Conservation (phyloP, 2,888 invertebrate species). For the Nomada fabriciana region DNA sequence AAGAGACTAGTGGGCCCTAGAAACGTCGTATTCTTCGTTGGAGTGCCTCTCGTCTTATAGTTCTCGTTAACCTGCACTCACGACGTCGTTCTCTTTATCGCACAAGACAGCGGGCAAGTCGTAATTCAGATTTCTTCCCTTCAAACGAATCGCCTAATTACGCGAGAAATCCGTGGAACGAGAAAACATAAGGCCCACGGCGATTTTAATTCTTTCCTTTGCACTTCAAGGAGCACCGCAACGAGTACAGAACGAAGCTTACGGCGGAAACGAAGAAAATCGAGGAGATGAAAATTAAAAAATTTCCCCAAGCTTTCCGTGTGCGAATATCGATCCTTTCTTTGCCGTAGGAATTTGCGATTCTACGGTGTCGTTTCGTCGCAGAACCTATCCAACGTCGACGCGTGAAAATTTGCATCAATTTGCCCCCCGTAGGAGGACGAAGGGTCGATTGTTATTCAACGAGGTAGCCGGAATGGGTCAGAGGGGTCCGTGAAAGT, state of each 20-base stretch:
- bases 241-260: too few species aligned
- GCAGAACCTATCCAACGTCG: neutral
- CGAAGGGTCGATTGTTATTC: neutral
- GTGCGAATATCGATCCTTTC: neutral
- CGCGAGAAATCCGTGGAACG: neutral
- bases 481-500: slow-evolving; percentile 23
- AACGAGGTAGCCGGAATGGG: slow-evolving; percentile 3
- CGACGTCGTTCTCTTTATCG: neutral
- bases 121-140: neutral
- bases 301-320: too few species aligned
- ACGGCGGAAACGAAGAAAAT: too few species aligned
- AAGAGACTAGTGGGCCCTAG: slow-evolving; percentile 7
- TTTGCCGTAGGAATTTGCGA: neutral
- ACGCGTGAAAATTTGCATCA: slow-evolving; percentile 1
- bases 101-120: neutral
- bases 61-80: slow-evolving; percentile 29
- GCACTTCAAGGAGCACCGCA: too few species aligned
- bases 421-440: neutral
- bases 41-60: slow-evolving; percentile 18
- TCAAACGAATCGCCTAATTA: neutral
- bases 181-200: too few species aligned
- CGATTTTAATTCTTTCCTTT: too few species aligned
- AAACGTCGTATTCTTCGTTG: slow-evolving; percentile 28
- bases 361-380: neutral
- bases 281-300: too few species aligned